phyloP scores from a whole-genome alignment of 2,888 invertebrate genomes.

The Crossocerus cetratus region DNA sequence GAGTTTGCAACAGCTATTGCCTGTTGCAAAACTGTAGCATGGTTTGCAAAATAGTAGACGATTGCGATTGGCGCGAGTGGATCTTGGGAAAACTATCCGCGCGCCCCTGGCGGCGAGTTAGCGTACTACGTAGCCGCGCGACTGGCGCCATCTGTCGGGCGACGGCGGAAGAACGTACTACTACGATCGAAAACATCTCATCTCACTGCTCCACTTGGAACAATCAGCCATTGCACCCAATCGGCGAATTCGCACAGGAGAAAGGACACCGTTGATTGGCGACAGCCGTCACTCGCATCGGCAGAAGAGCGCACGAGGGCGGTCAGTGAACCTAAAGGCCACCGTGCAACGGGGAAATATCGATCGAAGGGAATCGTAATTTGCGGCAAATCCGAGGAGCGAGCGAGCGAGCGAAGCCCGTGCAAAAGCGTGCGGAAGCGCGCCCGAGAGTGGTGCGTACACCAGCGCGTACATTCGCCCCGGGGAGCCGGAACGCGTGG shows the following conservation, averaged over 20 bases:
- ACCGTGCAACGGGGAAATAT: slow-evolving; percentile 37
- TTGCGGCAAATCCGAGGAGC: background rate
- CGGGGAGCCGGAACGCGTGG: background rate
- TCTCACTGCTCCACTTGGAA: too few species aligned
- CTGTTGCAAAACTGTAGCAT: too few species aligned
- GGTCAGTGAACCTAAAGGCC: slow-evolving; percentile 37
- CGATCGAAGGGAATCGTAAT: slow-evolving; percentile 35
- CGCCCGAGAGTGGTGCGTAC: background rate
- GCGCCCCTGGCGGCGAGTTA: too few species aligned
- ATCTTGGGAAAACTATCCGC: too few species aligned
- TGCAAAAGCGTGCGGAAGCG: background rate
- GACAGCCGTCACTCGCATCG: background rate
- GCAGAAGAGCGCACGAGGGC: slow-evolving; percentile 1
- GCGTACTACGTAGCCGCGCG: too few species aligned
- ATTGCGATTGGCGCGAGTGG: too few species aligned
- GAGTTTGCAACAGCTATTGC: too few species aligned
- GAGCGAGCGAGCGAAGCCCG: background rate
- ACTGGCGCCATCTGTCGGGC: too few species aligned
- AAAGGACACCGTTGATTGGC: background rate
- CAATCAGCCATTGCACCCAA: too few species aligned
- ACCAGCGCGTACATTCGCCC: background rate
- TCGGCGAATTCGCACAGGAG: background rate
- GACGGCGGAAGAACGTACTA: too few species aligned
- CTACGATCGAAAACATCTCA: too few species aligned
- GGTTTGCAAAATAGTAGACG: too few species aligned